Evolutionary conservation across 2,113 vertebrate genomes (phyloP), one percentile per base, ranked within the genome.

Genomic region (Datnioides undecimradiatus): DNA sequence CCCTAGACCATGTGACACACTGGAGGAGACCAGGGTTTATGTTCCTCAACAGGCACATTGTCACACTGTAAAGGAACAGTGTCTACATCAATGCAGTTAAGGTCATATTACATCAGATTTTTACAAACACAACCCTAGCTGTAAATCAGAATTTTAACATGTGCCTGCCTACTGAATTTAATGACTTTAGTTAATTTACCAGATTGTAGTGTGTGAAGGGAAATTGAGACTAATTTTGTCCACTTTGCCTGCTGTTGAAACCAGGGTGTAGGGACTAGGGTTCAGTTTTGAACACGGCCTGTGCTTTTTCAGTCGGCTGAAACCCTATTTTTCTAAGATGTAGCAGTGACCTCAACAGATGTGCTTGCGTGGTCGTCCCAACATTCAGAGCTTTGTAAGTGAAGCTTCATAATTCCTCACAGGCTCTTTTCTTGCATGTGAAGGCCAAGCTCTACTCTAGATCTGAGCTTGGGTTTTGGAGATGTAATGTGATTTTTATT

Each of bases 261-360:
- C 43, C 68, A 51, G 51, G 48, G 52, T 82, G 64, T 46, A 46
- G 52, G 29, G 65, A 27, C 58, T 60, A 59, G 48, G 79, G 68
- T 73, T 76, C 51, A 48, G 59, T 64, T 85, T 70, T 59, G 57
- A 79, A 66, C 76, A 33, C 8, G 17, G 76, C 57, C 48, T 67
- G 83, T 85, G 73, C 73, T 87, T 83, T 87, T 83, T 77, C 63
- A 87, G 73, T 79, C 75, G 87, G 83, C 92, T 94, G 93, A 95
- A 95, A 90, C 91, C 94, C 89, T 90, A 86, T 94, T 85, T 88
- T 95, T 93, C 94, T 95, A 57, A 96, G 94, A 97, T 97, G 96
- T 97, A 97, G 96, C 96, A 96, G 95, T 96, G 95, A 94, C 92
- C 88, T 97, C 82, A 95, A 96, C 95, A 96, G 95, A 96, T 95